phyloP scores from a whole-genome alignment of 1,140 invertebrate genomes.

The Pogonus chalceus region DNA sequence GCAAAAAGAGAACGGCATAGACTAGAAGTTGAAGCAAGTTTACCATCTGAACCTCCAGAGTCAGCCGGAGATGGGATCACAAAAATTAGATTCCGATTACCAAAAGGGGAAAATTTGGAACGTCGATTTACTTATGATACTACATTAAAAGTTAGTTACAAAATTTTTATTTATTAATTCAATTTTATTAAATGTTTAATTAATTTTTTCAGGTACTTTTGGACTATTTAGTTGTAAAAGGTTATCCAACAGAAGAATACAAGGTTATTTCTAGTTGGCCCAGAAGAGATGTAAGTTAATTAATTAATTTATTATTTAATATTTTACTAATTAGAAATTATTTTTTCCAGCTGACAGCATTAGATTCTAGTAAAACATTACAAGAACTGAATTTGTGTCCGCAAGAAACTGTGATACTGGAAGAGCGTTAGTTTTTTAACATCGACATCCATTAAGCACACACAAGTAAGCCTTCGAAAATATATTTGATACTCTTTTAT shows the following conservation, averaged over 20 bases:
- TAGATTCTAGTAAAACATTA: constrained; percentile 65
- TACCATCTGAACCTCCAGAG: constrained; percentile 51
- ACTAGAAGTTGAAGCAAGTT: constrained; percentile 44
- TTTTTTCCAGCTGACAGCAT: constrained; percentile 63
- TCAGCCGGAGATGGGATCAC: constrained; percentile 47
- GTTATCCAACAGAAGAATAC: constrained; percentile 76
- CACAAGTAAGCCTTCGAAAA: constrained; percentile 5
- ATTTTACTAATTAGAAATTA: constrained; percentile 12
- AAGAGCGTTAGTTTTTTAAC: constrained; percentile 63
- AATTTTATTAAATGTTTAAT: not conserved
- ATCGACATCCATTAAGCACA: not conserved
- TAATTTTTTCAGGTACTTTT: constrained; percentile 53
- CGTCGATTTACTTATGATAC: constrained; percentile 60
- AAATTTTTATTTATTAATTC: constrained; percentile 4
- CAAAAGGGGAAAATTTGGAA: constrained; percentile 61
- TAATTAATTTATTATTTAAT: constrained; percentile 15
- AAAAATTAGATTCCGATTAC: constrained; percentile 66
- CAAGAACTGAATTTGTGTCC: constrained; percentile 74
- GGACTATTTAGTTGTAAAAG: constrained; percentile 77
- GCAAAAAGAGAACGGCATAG: constrained; percentile 56
- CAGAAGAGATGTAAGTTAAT: constrained; percentile 71
- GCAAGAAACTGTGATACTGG: constrained; percentile 86
- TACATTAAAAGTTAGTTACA: constrained; percentile 52
- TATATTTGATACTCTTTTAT: constrained; percentile 7
- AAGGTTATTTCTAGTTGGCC: constrained; percentile 89